phyloP scores from a whole-genome alignment of 2,797 vertebrate genomes.

The Alca torda region DNA sequence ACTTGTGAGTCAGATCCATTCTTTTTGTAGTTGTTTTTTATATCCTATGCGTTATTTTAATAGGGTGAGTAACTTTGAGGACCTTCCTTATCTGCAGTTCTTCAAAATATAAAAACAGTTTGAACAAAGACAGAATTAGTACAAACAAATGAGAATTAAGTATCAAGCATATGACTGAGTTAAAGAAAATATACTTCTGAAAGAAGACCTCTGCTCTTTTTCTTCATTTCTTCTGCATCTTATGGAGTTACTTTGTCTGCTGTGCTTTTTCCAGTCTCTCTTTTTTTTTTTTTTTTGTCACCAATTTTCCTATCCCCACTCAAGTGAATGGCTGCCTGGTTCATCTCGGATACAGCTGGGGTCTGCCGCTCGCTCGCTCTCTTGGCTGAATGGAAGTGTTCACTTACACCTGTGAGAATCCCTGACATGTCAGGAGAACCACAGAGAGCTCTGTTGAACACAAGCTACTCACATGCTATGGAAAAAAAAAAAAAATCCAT shows the following conservation, averaged over 20 bases:
- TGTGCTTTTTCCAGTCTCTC: neutral
- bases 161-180: neutral
- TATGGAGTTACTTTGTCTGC: neutral
- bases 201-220: neutral
- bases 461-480: fast-evolving
- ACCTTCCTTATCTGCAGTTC: neutral
- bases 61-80: neutral
- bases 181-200: neutral
- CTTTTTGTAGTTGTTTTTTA: neutral
- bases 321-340: neutral
- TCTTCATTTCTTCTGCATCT: neutral
- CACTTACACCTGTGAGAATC: neutral
- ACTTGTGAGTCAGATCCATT: neutral
- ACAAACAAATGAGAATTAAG: neutral
- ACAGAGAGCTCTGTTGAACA: neutral
- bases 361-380: fast-evolving
- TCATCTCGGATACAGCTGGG: neutral
- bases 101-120: neutral
- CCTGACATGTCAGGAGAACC: neutral
- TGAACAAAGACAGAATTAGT: slow-evolving; percentile 1
- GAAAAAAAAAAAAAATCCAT: fast-evolving
- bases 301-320: neutral
- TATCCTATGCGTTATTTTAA: neutral
- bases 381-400: neutral
- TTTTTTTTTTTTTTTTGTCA: neutral